These are phyloP conservation scores for Ameiurus melas DNA, from an alignment of 2,113 vertebrate genomes.

Conservation along the genomic window DNA sequence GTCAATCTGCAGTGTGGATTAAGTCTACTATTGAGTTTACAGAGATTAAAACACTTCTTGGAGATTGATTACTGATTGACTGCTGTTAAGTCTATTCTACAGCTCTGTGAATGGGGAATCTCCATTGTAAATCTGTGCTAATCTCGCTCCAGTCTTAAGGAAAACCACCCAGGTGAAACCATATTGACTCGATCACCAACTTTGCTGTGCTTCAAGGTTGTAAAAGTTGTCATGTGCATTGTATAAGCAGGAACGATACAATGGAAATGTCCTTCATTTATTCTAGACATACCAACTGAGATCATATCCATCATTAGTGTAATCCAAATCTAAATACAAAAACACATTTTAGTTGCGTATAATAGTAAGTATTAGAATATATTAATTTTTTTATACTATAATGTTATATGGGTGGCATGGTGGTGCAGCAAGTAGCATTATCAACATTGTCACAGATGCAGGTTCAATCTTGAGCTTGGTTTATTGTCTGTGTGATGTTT, in stretches of 20 bases:
- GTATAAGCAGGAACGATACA: background rate
- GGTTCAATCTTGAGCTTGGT: background rate
- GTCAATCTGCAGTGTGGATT: background rate
- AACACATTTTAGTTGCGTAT: background rate
- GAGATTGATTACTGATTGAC: background rate
- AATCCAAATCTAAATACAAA: background rate
- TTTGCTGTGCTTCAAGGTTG: background rate
- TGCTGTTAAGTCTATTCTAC: background rate
- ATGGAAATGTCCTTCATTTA: background rate
- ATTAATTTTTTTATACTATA: background rate
- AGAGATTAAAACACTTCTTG: background rate
- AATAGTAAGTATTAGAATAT: background rate
- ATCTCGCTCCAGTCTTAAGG: background rate
- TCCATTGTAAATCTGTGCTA: background rate
- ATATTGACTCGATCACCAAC: background rate
- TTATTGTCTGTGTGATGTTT: background rate
- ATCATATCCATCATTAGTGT: background rate
- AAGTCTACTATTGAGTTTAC: background rate
- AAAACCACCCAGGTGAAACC: background rate
- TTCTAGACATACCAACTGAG: background rate
- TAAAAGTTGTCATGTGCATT: background rate
- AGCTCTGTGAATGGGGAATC: background rate
- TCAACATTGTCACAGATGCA: background rate
- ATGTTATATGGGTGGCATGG: background rate
- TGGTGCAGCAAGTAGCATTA: background rate